A percentile compares a stretch with the other conserved stretches of the same genome.
phyloP scores from a whole-genome alignment of 2,113 vertebrate species.

The Aptenodytes patagonicus region DNA sequence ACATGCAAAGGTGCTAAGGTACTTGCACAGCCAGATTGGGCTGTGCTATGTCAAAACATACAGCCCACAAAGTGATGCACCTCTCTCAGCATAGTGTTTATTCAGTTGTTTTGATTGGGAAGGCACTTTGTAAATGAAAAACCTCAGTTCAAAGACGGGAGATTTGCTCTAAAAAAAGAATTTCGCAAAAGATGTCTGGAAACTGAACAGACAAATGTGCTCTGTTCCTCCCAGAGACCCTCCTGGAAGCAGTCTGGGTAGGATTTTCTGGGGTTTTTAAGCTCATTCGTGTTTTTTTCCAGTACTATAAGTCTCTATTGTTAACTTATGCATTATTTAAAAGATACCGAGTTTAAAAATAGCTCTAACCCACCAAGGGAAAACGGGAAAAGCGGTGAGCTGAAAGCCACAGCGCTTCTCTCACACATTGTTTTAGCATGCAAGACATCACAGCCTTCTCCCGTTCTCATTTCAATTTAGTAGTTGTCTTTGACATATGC shows the following conservation, averaged over 20 bases:
- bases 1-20: not conserved
- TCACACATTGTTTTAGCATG: not conserved
- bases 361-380: conserved; percentile 25
- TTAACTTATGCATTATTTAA: conserved; percentile 67
- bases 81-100: not conserved
- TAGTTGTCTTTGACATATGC: not conserved
- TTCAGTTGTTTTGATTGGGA: not conserved
- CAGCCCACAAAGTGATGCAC: not conserved
- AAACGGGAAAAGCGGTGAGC: conserved; percentile 31
- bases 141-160: not conserved
- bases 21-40: not conserved
- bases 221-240: conserved; percentile 30
- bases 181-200: not conserved
- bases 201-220: conserved; percentile 20
- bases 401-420: conserved; percentile 1
- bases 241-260: conserved; percentile 16
- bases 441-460: conserved; percentile 14
- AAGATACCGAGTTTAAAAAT: conserved; percentile 60
- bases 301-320: conserved; percentile 48
- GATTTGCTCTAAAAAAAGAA: conserved; percentile 14
- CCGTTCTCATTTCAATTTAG: not conserved
- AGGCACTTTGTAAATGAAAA: not conserved
- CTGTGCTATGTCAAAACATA: not conserved
- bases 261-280: conserved; percentile 8
- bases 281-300: not conserved